A percentile compares a stretch with the other conserved stretches of the same genome.
Conservation (phyloP, 2,797 vertebrate species). For the Coccyzus lansbergi region DNA sequence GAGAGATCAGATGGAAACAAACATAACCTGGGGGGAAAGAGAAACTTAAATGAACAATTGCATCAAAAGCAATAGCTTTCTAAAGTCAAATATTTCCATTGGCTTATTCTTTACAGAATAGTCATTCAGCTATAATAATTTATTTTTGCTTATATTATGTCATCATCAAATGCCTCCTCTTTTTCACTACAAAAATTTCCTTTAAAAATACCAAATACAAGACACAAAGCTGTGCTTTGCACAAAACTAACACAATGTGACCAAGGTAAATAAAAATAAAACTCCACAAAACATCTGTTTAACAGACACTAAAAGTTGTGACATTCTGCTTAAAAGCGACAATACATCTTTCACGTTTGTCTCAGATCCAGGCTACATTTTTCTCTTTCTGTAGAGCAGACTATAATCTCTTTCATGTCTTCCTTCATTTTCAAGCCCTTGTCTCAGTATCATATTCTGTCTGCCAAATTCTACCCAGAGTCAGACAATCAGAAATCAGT, state of each 20-base stretch:
- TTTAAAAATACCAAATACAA: background rate
- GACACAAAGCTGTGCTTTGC: background rate
- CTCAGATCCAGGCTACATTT: background rate
- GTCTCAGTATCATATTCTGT: background rate
- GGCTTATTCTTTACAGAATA: background rate
- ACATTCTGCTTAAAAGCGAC: background rate
- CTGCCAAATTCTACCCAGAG: background rate
- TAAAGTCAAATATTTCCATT: background rate
- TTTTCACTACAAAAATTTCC: background rate
- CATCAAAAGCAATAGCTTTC: background rate
- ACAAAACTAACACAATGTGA: background rate
- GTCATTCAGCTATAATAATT: background rate
- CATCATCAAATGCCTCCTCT: background rate
- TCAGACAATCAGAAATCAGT: background rate
- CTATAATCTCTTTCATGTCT: rapidly evolving
- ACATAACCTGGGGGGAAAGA: conserved; percentile 84
- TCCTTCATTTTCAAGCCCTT: background rate
- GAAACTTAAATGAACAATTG: background rate
- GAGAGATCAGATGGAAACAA: conserved; percentile 92
- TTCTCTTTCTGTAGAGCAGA: background rate
- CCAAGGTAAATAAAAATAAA: background rate
- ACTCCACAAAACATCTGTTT: background rate
- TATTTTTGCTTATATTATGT: background rate
- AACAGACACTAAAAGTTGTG: background rate
- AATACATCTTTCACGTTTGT: background rate